Conservation (phyloP, 2,113 vertebrate species). For the Laticauda laticaudata region DNA sequence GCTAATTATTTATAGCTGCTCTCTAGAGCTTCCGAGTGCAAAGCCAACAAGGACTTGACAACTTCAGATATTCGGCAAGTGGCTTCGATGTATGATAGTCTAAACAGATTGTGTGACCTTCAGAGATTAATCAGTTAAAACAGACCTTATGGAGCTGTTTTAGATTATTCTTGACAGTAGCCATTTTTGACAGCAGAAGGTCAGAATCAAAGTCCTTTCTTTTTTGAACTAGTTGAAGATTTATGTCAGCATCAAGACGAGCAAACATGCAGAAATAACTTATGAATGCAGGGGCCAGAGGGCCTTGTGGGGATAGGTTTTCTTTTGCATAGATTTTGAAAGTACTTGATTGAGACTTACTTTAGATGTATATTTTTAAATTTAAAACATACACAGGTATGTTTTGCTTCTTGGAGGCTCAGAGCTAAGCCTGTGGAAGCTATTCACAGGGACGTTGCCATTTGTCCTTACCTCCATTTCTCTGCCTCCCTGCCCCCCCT, state of each 20-base stretch:
- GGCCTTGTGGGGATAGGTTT: background rate
- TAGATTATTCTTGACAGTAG: conserved; percentile 83
- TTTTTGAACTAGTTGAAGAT: conserved; percentile 77
- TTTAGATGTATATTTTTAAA: conserved; percentile 17
- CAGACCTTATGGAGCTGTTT: conserved; percentile 80
- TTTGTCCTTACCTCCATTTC: background rate
- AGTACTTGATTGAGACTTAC: conserved; percentile 47
- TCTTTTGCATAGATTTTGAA: conserved; percentile 59
- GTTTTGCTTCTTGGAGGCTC: conserved; percentile 56
- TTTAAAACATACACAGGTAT: conserved; percentile 1
- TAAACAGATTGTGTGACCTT: conserved; percentile 80
- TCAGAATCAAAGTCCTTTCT: conserved; percentile 79
- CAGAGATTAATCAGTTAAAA: conserved; percentile 84
- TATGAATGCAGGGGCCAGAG: conserved; percentile 60
- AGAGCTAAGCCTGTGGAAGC: conserved; percentile 10
- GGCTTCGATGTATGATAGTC: conserved; percentile 75
- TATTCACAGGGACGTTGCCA: background rate
- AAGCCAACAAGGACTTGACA: conserved; percentile 69
- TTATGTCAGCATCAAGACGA: conserved; percentile 73
- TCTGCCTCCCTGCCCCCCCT: background rate
- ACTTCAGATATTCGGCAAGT: conserved; percentile 77
- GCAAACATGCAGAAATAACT: conserved; percentile 72
- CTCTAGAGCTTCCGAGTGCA: conserved; percentile 69
- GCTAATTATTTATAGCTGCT: conserved; percentile 80
- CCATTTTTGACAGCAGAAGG: conserved; percentile 82